These are phyloP conservation scores for Pangasius krempfi DNA, from an alignment of 2,797 vertebrate species.

Conservation along the genomic window DNA sequence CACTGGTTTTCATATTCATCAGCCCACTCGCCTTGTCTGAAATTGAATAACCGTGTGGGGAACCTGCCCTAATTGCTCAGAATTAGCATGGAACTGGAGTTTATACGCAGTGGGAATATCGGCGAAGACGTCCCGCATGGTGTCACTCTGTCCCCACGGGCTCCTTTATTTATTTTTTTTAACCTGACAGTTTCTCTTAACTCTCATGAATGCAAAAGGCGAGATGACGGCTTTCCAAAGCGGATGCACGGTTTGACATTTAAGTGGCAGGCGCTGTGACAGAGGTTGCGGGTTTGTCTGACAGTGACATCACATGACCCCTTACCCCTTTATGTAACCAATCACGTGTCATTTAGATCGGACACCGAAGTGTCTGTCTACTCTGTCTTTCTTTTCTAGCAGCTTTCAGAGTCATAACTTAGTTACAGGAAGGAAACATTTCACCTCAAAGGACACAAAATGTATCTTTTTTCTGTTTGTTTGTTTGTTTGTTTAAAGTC, in stretches of 20 bases:
- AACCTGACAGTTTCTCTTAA: conserved; percentile 45
- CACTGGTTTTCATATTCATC: conserved; percentile 50
- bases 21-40: conserved; percentile 38
- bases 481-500: neutral
- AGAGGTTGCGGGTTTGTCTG: conserved; percentile 70
- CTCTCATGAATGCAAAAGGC: neutral
- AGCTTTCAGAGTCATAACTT: conserved; percentile 10
- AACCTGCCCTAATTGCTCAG: conserved; percentile 53
- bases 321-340: conserved; percentile 52
- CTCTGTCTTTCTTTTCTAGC: conserved; percentile 6
- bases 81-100: conserved; percentile 54
- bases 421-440: neutral
- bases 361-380: conserved; percentile 38
- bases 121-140: conserved; percentile 28
- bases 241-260: conserved; percentile 60
- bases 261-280: conserved; percentile 71
- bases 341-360: conserved; percentile 40
- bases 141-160: conserved; percentile 23
- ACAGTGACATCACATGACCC: conserved; percentile 72
- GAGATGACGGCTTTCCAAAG: conserved; percentile 30
- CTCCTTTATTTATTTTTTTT: conserved; percentile 6
- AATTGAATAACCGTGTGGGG: conserved; percentile 50
- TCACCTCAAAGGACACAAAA: neutral
- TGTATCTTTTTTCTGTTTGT: neutral
- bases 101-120: conserved; percentile 31